Conservation (phyloP, 2,888 invertebrate species). For the Fabriciana adippe region DNA sequence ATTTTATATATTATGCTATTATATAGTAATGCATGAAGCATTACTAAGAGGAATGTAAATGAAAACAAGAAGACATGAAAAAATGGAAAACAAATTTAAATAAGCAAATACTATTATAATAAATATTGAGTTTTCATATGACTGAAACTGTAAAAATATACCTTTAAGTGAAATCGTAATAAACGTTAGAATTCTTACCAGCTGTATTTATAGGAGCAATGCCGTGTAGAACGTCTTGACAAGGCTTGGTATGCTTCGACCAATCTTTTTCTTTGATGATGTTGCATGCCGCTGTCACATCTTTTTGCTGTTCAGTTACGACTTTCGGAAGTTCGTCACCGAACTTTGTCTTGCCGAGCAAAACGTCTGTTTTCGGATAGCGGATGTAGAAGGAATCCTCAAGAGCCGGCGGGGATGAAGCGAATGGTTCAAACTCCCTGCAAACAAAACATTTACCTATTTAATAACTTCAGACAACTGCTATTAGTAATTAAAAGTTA, state of each 20-base stretch:
- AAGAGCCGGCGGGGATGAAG: conserved; percentile 86
- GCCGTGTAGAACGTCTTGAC: conserved; percentile 84
- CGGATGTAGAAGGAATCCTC: conserved; percentile 88
- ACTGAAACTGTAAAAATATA: conserved; percentile 16
- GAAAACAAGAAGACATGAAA: too few species aligned
- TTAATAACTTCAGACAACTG: not conserved
- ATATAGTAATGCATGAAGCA: too few species aligned
- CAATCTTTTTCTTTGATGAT: conserved; percentile 74
- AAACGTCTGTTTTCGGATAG: conserved; percentile 79
- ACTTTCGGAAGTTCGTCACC: conserved; percentile 53
- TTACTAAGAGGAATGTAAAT: too few species aligned
- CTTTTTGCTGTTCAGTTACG: conserved; percentile 53
- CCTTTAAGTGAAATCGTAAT: not conserved
- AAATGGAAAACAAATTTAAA: too few species aligned
- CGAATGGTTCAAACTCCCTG: conserved; percentile 77
- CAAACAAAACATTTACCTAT: conserved; percentile 41
- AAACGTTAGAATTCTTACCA: conserved; percentile 51
- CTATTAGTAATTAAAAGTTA: not conserved
- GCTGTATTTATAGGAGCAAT: conserved; percentile 71
- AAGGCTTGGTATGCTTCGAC: conserved; percentile 86
- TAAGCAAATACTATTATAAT: too few species aligned
- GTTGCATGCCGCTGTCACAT: conserved; percentile 54
- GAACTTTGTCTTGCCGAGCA: conserved; percentile 61
- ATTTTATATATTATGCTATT: too few species aligned
- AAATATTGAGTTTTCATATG: too few species aligned